Evolutionary conservation across 2,113 vertebrate genomes (phyloP).

Genomic region (Tonatia bakeri): DNA sequence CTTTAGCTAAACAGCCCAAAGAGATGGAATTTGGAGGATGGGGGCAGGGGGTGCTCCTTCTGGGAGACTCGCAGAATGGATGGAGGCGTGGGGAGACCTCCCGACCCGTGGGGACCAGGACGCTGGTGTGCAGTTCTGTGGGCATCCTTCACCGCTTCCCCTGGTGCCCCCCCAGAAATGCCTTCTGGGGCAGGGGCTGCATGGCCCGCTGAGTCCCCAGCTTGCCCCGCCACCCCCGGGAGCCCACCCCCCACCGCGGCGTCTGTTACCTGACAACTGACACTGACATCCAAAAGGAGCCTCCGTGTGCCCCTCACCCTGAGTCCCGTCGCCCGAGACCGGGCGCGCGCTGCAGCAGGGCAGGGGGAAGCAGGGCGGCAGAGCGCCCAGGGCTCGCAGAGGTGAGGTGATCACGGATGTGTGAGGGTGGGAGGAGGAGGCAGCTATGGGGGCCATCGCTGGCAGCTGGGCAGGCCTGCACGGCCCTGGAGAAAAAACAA

Average conservation of each 20-base stretch:
- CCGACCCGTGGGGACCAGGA: neutral
- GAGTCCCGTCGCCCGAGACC: conserved; percentile 84
- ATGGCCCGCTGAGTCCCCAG: conserved; percentile 4
- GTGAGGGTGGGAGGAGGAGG: conserved; percentile 87
- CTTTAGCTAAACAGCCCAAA: conserved; percentile 77
- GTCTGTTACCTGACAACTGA: conserved; percentile 88
- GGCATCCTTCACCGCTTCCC: neutral
- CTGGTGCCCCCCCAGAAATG: neutral
- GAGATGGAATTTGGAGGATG: conserved; percentile 69
- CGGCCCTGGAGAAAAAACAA: conserved; percentile 89
- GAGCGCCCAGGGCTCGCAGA: conserved; percentile 85
- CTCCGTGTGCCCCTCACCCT: conserved; percentile 87
- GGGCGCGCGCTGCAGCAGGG: conserved; percentile 85
- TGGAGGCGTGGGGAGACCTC: neutral
- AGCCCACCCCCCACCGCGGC: conserved; percentile 59
- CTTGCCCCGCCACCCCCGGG: conserved; percentile 56
- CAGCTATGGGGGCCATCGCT: conserved; percentile 85
- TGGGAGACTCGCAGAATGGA: conserved; percentile 64
- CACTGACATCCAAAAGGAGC: conserved; percentile 88
- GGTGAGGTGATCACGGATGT: conserved; percentile 85
- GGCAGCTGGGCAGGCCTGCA: conserved; percentile 88
- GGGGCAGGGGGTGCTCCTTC: conserved; percentile 38
- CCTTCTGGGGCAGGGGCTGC: neutral
- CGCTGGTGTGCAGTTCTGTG: rapidly evolving
- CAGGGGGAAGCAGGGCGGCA: conserved; percentile 86